A percentile compares a stretch with the other conserved stretches of the same genome.
Conservation (phyloP, 2,113 vertebrate genomes). For the Chionomys nivalis region DNA sequence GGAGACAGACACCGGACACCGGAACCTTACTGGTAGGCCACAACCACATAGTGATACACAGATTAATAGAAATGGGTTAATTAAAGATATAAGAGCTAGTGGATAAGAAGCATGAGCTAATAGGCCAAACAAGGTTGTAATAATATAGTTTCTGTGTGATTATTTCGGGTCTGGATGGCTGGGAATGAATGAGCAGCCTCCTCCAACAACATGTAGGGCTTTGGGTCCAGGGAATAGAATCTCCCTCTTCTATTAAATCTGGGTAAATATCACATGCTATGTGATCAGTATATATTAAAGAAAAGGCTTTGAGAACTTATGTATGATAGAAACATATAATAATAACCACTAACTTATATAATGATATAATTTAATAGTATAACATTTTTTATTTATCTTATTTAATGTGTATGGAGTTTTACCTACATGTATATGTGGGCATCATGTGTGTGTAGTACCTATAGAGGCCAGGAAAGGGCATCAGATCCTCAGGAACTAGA, state of each 20-base stretch:
- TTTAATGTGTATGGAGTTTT: not conserved
- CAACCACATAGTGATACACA: no score
- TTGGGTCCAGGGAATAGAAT: not conserved
- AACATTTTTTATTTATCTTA: slow-evolving; percentile 3
- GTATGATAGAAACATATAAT: not conserved
- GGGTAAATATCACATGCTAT: not conserved
- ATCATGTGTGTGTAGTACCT: not conserved
- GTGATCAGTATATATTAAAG: not conserved
- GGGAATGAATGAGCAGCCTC: no score
- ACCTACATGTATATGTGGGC: not conserved
- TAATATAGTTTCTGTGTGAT: no score
- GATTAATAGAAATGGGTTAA: no score
- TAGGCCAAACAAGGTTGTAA: no score
- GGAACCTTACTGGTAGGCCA: no score
- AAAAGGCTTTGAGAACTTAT: not conserved
- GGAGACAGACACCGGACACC: no score
- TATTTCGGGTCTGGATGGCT: no score
- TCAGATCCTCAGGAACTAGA: not conserved
- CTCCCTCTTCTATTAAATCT: not conserved
- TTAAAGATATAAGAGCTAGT: no score
- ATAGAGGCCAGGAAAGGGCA: not conserved
- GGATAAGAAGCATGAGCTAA: no score
- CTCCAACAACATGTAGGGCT: not conserved
- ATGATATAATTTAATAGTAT: not conserved
- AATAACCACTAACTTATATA: not conserved